phyloP scores from a whole-genome alignment of 2,888 invertebrate species.

The Tinea pellionella region DNA sequence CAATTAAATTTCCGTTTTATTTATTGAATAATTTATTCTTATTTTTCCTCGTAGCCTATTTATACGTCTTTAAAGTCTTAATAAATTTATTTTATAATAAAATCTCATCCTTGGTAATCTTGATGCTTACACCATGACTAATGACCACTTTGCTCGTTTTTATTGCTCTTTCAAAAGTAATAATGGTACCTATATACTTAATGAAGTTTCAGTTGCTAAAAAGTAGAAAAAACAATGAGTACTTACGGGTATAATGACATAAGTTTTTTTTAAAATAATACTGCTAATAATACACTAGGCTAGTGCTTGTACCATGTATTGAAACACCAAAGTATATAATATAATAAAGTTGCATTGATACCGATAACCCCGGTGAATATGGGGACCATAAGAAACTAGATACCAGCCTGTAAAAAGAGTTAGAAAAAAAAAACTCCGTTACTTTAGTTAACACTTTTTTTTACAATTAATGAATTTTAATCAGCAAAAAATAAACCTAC shows the following conservation, averaged over 20 bases:
- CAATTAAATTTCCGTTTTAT: too few species aligned
- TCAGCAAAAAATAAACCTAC: too few species aligned
- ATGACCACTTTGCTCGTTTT: slow-evolving; percentile 39
- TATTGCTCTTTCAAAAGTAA: slow-evolving; percentile 46
- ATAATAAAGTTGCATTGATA: too few species aligned
- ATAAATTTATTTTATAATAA: background rate
- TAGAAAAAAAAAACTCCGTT: too few species aligned
- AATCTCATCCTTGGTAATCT: slow-evolving; percentile 10
- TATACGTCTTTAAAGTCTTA: background rate
- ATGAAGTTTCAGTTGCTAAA: slow-evolving; percentile 37
- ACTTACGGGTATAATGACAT: background rate
- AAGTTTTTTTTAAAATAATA: background rate
- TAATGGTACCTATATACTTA: slow-evolving; percentile 47
- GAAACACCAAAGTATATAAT: too few species aligned
- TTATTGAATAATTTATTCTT: too few species aligned
- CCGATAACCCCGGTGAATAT: too few species aligned
- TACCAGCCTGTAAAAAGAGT: too few species aligned
- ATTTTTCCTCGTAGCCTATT: background rate
- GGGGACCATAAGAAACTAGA: too few species aligned
- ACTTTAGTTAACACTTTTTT: too few species aligned
- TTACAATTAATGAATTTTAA: too few species aligned
- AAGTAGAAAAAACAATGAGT: slow-evolving; percentile 17
- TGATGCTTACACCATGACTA: slow-evolving; percentile 25
- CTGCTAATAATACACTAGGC: background rate
- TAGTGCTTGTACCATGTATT: too few species aligned